Evolutionary conservation across 2,797 vertebrate species (phyloP).

Genomic region (Scomberomorus guttatus): DNA sequence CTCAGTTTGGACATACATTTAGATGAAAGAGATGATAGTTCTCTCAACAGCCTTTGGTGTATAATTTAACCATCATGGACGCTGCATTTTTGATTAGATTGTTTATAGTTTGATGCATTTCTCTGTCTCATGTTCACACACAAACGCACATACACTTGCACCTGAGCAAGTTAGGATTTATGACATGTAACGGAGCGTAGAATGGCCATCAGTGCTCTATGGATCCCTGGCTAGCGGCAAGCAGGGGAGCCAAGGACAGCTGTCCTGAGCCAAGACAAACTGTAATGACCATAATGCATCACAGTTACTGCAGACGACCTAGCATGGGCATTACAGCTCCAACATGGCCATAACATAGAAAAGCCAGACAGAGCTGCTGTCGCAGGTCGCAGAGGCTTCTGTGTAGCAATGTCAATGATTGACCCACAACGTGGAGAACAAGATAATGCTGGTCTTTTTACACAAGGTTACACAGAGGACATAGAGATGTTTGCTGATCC

Average conservation of each 20-base stretch:
- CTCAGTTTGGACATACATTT: constrained; percentile 32
- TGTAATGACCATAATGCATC: constrained; percentile 68
- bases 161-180: constrained; percentile 62
- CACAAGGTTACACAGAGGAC: constrained; percentile 54
- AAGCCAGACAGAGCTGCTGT: constrained; percentile 19
- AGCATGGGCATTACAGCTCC: constrained; percentile 18
- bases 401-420: constrained; percentile 14
- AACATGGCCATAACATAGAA: constrained; percentile 16
- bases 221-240: constrained; percentile 32
- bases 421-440: constrained; percentile 35
- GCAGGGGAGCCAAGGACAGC: constrained; percentile 60
- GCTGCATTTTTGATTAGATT: constrained; percentile 16
- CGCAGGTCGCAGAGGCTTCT: constrained; percentile 23
- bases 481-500: constrained; percentile 4
- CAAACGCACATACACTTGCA: constrained; percentile 17
- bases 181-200: constrained; percentile 51
- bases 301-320: constrained; percentile 48
- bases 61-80: neutral
- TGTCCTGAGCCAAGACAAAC: constrained; percentile 39
- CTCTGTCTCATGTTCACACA: neutral
- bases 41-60: constrained; percentile 3
- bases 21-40: neutral
- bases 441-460: constrained; percentile 40
- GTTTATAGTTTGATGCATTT: constrained; percentile 25
- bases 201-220: constrained; percentile 63